These are phyloP conservation scores for Hippocampus kuda DNA, from an alignment of 2,797 vertebrate genomes.

Conservation along the genomic window DNA sequence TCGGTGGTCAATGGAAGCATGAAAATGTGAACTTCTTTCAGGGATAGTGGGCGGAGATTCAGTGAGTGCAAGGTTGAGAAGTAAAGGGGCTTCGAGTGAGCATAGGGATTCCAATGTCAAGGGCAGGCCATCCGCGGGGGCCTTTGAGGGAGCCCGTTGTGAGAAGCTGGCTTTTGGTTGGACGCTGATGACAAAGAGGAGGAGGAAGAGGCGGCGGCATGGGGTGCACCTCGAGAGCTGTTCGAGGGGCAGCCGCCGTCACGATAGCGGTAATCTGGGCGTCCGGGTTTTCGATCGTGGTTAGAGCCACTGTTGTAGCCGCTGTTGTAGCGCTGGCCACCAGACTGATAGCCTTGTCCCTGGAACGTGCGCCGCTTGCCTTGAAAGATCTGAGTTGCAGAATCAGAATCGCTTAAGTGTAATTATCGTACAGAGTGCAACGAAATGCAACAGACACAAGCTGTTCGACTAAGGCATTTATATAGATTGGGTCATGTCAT, in stretches of 20 bases:
- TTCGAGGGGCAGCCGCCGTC: slow-evolving; percentile 28
- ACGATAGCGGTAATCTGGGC: slow-evolving; percentile 61
- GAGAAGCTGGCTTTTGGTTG: slow-evolving; percentile 58
- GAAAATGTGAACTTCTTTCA: slow-evolving; percentile 72
- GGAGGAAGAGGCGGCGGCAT: slow-evolving; percentile 17
- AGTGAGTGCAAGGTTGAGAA: slow-evolving; percentile 21
- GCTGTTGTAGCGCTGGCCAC: slow-evolving; percentile 67
- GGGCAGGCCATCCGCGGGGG: slow-evolving; percentile 72
- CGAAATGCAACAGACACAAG: no score
- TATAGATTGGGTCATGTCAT: no score
- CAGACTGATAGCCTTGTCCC: slow-evolving; percentile 68
- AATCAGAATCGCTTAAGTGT: no score
- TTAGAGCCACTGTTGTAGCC: slow-evolving; percentile 59
- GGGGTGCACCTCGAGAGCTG: slow-evolving; percentile 46
- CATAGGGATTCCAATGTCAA: slow-evolving; percentile 45
- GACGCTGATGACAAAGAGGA: slow-evolving; percentile 21
- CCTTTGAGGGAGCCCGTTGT: slow-evolving; percentile 77
- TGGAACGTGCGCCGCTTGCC: slow-evolving; percentile 71
- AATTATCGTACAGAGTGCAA: no score
- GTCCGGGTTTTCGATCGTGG: slow-evolving; percentile 61
- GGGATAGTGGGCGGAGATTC: background rate
- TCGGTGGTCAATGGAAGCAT: slow-evolving; percentile 13
- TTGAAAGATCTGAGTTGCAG: slow-evolving; percentile 65
- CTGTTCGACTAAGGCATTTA: no score
- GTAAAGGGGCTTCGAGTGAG: slow-evolving; percentile 28